These are phyloP conservation scores for Heliconius hewitsoni DNA, from an alignment of 1,140 invertebrate species.

Conservation along the genomic window DNA sequence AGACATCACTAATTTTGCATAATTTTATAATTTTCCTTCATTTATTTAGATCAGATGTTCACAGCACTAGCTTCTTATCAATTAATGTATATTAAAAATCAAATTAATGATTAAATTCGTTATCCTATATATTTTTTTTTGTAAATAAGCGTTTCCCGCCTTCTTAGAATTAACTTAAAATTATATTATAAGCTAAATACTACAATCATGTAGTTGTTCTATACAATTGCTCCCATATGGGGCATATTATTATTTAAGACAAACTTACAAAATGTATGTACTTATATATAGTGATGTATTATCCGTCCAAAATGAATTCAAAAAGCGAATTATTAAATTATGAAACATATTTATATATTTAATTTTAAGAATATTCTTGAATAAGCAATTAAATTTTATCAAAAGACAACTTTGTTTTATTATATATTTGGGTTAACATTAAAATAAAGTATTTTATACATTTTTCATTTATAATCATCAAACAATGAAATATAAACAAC, in stretches of 20 bases:
- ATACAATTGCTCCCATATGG: not conserved
- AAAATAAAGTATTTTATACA: not conserved
- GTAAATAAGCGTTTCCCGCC: slow-evolving; percentile 35
- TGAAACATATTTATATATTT: slow-evolving; percentile 68
- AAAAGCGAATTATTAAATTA: slow-evolving; percentile 70
- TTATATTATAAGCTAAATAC: not conserved
- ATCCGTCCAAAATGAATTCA: slow-evolving; percentile 64
- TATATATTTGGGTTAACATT: slow-evolving; percentile 6
- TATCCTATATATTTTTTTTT: slow-evolving; percentile 15
- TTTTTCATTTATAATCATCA: not conserved
- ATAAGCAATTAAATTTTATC: slow-evolving; percentile 50
- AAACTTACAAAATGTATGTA: slow-evolving; percentile 70
- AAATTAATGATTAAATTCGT: slow-evolving; percentile 10
- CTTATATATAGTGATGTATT: slow-evolving; percentile 50
- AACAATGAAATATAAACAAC: slow-evolving; percentile 1
- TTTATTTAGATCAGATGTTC: not conserved
- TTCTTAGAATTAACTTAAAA: slow-evolving; percentile 22
- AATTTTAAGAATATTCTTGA: slow-evolving; percentile 46
- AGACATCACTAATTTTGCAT: slow-evolving; percentile 2
- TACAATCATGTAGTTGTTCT: not conserved
- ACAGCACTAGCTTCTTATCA: slow-evolving; percentile 8
- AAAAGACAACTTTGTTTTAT: slow-evolving; percentile 36
- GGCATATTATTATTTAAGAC: not conserved
- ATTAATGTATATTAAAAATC: not conserved
- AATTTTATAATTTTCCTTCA: slow-evolving; percentile 11